Evolutionary conservation across 2,113 vertebrate genomes (phyloP), one percentile per base, ranked within the genome.

Genomic region (Speoplatyrhinus poulsoni): DNA sequence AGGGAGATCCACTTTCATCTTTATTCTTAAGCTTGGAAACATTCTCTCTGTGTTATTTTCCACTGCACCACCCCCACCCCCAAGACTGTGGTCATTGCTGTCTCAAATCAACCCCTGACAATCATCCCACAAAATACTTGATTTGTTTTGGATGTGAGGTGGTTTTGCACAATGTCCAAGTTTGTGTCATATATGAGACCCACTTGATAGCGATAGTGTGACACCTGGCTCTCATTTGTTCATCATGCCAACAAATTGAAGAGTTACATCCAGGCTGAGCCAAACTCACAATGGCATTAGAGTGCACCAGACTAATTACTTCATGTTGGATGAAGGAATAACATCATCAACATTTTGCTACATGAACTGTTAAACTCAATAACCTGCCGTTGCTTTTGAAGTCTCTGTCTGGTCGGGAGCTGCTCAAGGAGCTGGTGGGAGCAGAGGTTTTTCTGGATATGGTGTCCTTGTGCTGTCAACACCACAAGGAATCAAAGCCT

Each of bases 381-480:
- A 76, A 72, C 80, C 73, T 58, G 67, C 69, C 32, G 16, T 19
- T 69, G 76, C 7, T 67, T 72, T 66, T 76, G 66, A 69, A 82
- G 70, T 64, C 61, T 72, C 72, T 70, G 70, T 59, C 57, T 53
- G 16, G 16, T 13, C 68, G 54, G 77, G 76, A 85, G 82, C 79
- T 79, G 76, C 70, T 80, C 61, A 54, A 76, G 85, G 67, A 78
- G 79, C 81, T 68, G 59, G 19, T 70, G 66, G 80, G 80, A 83
- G 69, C 67, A 69, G 32, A 73, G 16, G 58, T 32, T 33, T 50
- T 76, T 82, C 72, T 81, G 82, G 77, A 80, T 84, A 75, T 75
- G 82, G 82, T 85, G 82, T 85, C 85, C 75, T 81, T 69, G 69
- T 72, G 33, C 85, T 89, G 89, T 90, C 89, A 84, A 87, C 84